Conservation (phyloP, 92 coral and sea anemone species). For the Umimayanthus kanabou region DNA sequence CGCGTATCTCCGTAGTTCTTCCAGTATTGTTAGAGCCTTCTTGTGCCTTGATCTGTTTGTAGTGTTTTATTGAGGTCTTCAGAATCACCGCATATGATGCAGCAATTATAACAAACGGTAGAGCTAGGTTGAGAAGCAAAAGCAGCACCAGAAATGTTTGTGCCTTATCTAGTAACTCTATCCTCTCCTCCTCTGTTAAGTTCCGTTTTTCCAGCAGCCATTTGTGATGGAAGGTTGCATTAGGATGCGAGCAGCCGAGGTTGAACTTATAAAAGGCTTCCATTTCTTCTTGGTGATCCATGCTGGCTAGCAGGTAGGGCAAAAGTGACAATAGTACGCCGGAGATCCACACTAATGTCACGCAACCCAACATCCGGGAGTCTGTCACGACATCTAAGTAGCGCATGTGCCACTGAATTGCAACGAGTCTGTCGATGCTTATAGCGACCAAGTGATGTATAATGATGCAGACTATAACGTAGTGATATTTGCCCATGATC, state of each 20-base stretch:
- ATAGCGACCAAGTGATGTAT: constrained; percentile 13
- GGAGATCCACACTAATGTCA: constrained; percentile 6
- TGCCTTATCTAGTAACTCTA: not conserved
- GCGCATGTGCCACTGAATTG: constrained; percentile 40
- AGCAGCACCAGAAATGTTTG: not conserved
- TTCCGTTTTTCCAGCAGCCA: not conserved
- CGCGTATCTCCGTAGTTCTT: constrained; percentile 13
- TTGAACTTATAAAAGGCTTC: not conserved
- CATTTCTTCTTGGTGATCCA: not conserved
- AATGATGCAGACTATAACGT: not conserved
- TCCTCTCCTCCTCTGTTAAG: not conserved
- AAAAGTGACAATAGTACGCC: not conserved
- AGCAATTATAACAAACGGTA: constrained; percentile 15
- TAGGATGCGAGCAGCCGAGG: constrained; percentile 14
- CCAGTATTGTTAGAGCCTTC: not conserved
- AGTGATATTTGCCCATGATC: not conserved
- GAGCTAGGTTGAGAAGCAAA: not conserved
- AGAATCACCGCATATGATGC: constrained; percentile 28
- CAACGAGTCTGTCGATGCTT: constrained; percentile 30
- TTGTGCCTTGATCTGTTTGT: constrained; percentile 22
- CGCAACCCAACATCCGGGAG: not conserved
- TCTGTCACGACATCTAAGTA: constrained; percentile 7
- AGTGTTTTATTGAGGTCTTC: constrained; percentile 17
- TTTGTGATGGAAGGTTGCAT: not conserved
- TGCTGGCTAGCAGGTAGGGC: not conserved